Conservation (phyloP, 2,797 vertebrate species). For the Vireo griseus region DNA sequence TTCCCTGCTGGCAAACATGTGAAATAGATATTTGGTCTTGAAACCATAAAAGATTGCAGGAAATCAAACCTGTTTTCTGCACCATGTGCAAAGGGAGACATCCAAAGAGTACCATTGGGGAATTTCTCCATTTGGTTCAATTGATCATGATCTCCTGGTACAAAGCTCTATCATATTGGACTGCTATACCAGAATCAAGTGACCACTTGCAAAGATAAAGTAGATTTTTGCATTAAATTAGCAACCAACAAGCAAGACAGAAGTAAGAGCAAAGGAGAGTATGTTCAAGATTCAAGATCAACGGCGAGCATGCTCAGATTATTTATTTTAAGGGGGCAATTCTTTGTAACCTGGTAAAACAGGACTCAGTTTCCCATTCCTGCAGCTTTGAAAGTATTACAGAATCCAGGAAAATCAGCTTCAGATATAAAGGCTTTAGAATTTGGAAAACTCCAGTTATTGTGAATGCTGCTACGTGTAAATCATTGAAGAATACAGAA, state of each 20-base stretch:
- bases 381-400: not conserved
- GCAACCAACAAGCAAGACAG: not conserved
- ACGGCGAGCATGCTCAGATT: not conserved
- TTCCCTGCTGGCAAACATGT: not conserved
- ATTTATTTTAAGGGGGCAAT: not conserved
- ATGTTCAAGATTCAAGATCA: not conserved
- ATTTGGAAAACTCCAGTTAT: not conserved
- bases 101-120: not conserved
- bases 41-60: not conserved
- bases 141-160: not conserved
- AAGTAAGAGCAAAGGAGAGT: not conserved
- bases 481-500: not conserved
- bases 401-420: not conserved
- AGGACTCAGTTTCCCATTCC: not conserved
- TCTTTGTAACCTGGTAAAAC: not conserved
- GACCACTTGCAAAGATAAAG: not conserved
- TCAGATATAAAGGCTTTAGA: not conserved
- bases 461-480: not conserved
- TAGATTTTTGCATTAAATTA: not conserved
- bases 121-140: not conserved
- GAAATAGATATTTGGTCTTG: not conserved
- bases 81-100: not conserved
- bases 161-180: not conserved
- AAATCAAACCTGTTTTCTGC: not conserved
- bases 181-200: not conserved